phyloP scores from a whole-genome alignment of 2,113 vertebrate genomes.

The Grallaria varia region DNA sequence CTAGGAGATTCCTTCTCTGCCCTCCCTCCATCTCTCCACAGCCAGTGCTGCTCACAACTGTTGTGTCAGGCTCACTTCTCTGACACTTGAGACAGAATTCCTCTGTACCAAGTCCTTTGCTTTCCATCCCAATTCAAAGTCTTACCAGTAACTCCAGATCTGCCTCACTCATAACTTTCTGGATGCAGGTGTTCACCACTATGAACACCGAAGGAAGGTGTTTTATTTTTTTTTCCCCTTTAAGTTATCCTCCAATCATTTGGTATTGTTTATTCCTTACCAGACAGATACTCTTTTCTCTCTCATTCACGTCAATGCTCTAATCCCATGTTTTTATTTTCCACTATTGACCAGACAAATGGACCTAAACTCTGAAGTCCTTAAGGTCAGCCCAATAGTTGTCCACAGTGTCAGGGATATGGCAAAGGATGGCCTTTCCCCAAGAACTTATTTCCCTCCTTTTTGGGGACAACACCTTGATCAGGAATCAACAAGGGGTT shows the following conservation, averaged over 20 bases:
- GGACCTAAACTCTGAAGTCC: background rate
- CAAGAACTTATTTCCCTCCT: background rate
- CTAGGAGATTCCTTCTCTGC: background rate
- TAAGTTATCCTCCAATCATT: background rate
- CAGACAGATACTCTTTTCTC: background rate
- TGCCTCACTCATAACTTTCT: background rate
- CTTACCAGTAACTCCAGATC: background rate
- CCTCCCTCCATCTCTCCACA: background rate
- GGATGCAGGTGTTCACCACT: background rate
- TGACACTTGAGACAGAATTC: background rate
- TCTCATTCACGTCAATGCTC: background rate
- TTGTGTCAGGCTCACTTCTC: background rate
- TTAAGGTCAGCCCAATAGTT: background rate
- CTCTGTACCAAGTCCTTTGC: background rate
- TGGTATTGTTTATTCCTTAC: background rate
- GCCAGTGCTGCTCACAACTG: background rate
- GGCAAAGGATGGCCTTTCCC: background rate
- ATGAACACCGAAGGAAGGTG: background rate
- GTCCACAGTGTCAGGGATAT: background rate
- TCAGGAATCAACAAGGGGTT: background rate
- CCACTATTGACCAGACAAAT: background rate
- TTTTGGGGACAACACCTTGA: background rate
- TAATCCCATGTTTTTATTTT: background rate
- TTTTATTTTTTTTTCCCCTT: rapidly evolving
- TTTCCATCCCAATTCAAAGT: background rate